Conservation (phyloP, 2,113 vertebrate species). For the Carassius gibelio region DNA sequence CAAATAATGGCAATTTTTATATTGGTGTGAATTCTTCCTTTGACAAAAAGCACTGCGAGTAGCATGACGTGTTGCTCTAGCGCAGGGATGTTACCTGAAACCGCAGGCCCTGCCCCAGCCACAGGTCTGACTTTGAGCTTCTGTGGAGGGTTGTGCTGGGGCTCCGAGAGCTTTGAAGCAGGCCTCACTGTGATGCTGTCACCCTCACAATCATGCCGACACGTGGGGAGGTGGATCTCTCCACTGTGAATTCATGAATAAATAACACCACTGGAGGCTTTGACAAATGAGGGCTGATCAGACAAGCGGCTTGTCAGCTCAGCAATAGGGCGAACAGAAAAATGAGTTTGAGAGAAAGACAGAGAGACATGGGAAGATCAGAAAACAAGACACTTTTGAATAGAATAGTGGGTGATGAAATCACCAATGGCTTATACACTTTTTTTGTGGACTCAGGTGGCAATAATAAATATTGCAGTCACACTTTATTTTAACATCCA, state of each 20-base stretch:
- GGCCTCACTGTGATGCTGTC: background rate
- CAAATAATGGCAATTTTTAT: background rate
- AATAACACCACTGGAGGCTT: slow-evolving; percentile 45
- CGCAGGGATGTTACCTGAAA: background rate
- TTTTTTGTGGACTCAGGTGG: too few species aligned
- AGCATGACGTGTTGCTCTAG: background rate
- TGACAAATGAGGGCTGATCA: slow-evolving; percentile 45
- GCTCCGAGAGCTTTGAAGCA: slow-evolving; percentile 18
- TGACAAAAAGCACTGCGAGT: background rate
- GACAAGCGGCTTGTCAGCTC: slow-evolving; percentile 7
- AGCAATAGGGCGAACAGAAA: background rate
- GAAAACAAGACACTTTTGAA: background rate
- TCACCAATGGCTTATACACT: background rate
- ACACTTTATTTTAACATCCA: too few species aligned
- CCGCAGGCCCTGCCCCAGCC: background rate
- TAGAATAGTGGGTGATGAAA: background rate
- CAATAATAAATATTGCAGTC: too few species aligned
- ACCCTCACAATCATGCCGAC: background rate
- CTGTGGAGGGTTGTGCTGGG: background rate
- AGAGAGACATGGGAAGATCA: background rate
- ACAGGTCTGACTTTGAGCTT: background rate
- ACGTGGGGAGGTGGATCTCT: slow-evolving; percentile 14
- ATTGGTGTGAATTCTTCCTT: background rate
- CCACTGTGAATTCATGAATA: slow-evolving; percentile 47
- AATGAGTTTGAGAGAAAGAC: slow-evolving; percentile 2